Base-by-base conservation (phyloP, 2,888 invertebrate species). In the Frankliniella fusca region DNA sequence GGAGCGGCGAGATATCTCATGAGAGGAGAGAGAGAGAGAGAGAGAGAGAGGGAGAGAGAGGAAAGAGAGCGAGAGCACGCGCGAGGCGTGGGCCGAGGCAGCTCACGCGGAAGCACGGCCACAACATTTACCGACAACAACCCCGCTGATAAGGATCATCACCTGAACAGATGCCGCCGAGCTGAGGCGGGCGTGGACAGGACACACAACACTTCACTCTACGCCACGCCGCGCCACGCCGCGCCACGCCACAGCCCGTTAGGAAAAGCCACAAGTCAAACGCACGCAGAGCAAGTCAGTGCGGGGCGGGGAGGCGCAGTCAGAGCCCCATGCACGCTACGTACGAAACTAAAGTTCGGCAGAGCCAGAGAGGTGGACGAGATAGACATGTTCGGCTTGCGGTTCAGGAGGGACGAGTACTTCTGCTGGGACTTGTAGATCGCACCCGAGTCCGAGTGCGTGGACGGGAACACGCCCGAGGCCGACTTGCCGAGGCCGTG, bases 341-440 rank as follows among this genome's bases (percentile, higher is more conserved):
- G 70, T 76, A 76, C 70, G 70, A 76, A 76, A 12, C 12, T 27
- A 76, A 76, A 76, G 70, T 76, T 76, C 70, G 70, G 70, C 70
- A 76, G 70, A 27, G 70, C 70, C 3, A 76, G 70, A 23, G 70
- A 76, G 11, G 70, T 23, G 27, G 70, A 27, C 70, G 70, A 76
- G 70, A 27, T 23, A 27, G 70, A 23, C 70, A 27, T 10, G 23
- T 27, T 76, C 11, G 70, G 70, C 70, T 27, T 82, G 48, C 84
- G 82, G 76, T 83, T 83, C 65, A 85, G 84, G 50, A 84, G 81
- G 83, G 84, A 83, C 80, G 85, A 86, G 83, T 86, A 86, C 83
- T 86, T 86, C 83, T 86, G 85, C 83, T 86, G 86, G 82, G 84
- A 86, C 82, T 85, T 85, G 54, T 84, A 84, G 50, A 86, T 80